phyloP scores from a whole-genome alignment of 2,113 vertebrate genomes.

The Pholis gunnellus region DNA sequence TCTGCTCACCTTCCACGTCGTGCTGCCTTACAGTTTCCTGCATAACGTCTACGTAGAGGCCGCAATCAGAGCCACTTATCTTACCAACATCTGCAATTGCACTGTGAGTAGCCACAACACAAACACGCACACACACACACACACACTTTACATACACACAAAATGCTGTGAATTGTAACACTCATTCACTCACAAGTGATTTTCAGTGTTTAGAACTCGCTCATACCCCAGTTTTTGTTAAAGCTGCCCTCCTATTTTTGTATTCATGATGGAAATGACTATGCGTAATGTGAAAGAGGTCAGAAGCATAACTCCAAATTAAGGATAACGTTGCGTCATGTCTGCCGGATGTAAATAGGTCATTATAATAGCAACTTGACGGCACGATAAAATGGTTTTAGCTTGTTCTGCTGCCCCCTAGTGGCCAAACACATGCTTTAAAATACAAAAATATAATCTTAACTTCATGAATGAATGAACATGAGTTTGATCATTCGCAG shows the following conservation, averaged over 20 bases:
- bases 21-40: conserved; percentile 89
- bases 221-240: neutral
- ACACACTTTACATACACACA: neutral
- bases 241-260: neutral
- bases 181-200: neutral
- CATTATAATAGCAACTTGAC: neutral
- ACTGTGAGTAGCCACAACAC: conserved; percentile 75
- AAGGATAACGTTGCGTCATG: neutral
- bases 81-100: conserved; percentile 89
- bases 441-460: neutral
- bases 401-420: neutral
- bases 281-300: neutral
- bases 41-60: conserved; percentile 87
- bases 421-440: neutral
- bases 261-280: neutral
- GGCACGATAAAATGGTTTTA: neutral
- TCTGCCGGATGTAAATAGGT: neutral
- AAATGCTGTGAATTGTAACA: neutral
- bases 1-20: conserved; percentile 89
- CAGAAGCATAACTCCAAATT: neutral
- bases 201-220: neutral
- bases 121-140: neutral
- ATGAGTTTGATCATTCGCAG: conserved; percentile 30
- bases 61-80: conserved; percentile 85
- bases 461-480: neutral